Evolutionary conservation across 2,888 invertebrate species (phyloP), one percentile per base, ranked within the genome.

Genomic region (Morpho deidamia): DNA sequence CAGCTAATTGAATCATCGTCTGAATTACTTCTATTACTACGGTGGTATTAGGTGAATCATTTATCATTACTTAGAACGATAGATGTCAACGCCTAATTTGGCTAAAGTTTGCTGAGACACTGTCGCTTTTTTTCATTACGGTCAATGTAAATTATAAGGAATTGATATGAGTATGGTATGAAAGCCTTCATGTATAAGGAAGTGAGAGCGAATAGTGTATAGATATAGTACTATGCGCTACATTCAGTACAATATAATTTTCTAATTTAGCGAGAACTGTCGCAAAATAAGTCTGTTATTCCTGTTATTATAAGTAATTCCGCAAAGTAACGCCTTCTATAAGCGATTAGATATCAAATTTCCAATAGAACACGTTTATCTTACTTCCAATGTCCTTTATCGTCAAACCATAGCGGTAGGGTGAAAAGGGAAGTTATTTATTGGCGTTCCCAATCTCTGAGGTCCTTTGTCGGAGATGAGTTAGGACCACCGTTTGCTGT

Each of bases 401-500:
- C 33, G 48, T 44, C 40, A 9, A 40, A 33, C 33, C 39, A 42
- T 33, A 48, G 32, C 44, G 12, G n/a, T 14, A 34, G 39, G 38
- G 14, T 35, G 49, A 42, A 49, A 23, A 35, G 42, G 42, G 7
- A 49, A 39, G 48, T 53, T 53, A 53, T 53, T 44, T 53, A 48
- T 48, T 48, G 53, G 40, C 44, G 44, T 35, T 40, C 23, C 40
- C 38, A 12, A 39, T 43, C 38, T 34, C 39, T 35, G 14, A 44
- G 38, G 43, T 23, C 47, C 35, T 44, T 53, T 48, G 48, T 53
- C 14, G 48, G 9, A 44, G 39, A 48, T 53, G 43, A 48, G 44
- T 48, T 49, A 44, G 44, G 53, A 43, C n/a, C 43, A 53, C 32
- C 39, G 8, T 53, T 48, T 48, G 32, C 32, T 14, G 43, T 7